Base-by-base conservation (phyloP, 2,797 vertebrate species). In the Coregonus sp. region DNA sequence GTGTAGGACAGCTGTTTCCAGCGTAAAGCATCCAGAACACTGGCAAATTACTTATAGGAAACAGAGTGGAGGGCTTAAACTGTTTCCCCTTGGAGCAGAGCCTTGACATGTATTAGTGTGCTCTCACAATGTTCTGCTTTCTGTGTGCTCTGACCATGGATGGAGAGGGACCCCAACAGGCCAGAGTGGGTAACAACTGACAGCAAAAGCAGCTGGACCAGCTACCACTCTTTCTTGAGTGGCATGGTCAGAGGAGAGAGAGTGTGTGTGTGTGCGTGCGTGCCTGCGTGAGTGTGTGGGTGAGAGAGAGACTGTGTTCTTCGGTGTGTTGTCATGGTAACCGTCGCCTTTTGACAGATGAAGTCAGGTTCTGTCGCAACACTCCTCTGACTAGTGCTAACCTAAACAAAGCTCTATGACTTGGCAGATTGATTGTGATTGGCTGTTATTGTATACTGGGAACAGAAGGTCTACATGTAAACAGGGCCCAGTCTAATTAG, bases 131-230 rank as follows among this genome's bases (percentile, higher is more conserved):
- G 79, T 78, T 77, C 61, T 71, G 54, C 59, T 74, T 33, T 83
- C 82, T 78, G 81, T 87, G 80, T 82, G 84, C 80, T 75, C 54
- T 50, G 11, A 33, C 25, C 73, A 76, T 93, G 88, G 91, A 91
- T 80, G 78, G 78, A 82, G 77, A 92, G 88, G 75, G 94, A 85
- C 93, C 87, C 92, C 94, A 92, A 91, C 73, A 92, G 94, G 86
- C 65, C 70, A 37, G 5, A 50, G 14, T 20, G 4, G 16, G 15
- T 0, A 29, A 75, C 0, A 71, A 40, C 56, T n/a, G 37, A 35
- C 14, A 78, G 40, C 54, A 61, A n/a, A 18, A 18, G 35, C 61
- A 47, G 25, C 40, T 29, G 65, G 65, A 67, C 12, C 15, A 29
- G 56, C n/a, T 59, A 20, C 7, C 56, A n/a, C 29, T 20, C 25